These are phyloP conservation scores for Numenius phaeopus DNA, from an alignment of 2,797 vertebrate species.

Conservation along the genomic window DNA sequence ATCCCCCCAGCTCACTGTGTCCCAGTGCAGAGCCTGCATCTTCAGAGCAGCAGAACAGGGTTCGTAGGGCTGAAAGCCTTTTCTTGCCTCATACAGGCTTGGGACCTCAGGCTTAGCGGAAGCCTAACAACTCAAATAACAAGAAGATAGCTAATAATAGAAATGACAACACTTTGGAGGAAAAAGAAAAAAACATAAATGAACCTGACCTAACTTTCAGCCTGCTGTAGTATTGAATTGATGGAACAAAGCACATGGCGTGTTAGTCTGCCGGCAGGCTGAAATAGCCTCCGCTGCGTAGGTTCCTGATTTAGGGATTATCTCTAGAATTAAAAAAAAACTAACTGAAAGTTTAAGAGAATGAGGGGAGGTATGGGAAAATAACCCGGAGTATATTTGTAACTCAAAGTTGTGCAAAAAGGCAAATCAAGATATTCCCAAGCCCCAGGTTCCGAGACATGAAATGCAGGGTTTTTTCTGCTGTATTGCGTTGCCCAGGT, in stretches of 20 bases:
- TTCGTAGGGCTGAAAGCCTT: not conserved
- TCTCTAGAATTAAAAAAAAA: not conserved
- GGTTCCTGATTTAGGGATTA: not conserved
- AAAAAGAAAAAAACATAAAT: not conserved
- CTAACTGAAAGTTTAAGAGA: not conserved
- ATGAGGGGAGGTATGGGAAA: not conserved
- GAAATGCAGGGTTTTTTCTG: not conserved
- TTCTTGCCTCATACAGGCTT: not conserved
- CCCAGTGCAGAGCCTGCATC: rapidly evolving
- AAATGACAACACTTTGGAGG: not conserved
- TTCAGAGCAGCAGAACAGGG: not conserved
- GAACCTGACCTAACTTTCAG: not conserved
- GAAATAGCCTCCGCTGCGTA: rapidly evolving
- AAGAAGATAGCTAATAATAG: not conserved
- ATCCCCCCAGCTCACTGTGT: not conserved
- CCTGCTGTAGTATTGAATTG: not conserved
- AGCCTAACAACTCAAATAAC: not conserved
- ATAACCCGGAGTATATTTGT: not conserved
- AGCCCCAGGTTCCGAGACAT: not conserved
- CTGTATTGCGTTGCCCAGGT: not conserved
- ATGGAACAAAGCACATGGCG: not conserved
- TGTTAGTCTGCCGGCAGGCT: not conserved
- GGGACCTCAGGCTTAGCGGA: not conserved
- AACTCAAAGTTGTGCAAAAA: not conserved
- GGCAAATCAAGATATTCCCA: not conserved